Conservation (phyloP, 2,888 invertebrate species). For the Erpobdella octoculata region DNA sequence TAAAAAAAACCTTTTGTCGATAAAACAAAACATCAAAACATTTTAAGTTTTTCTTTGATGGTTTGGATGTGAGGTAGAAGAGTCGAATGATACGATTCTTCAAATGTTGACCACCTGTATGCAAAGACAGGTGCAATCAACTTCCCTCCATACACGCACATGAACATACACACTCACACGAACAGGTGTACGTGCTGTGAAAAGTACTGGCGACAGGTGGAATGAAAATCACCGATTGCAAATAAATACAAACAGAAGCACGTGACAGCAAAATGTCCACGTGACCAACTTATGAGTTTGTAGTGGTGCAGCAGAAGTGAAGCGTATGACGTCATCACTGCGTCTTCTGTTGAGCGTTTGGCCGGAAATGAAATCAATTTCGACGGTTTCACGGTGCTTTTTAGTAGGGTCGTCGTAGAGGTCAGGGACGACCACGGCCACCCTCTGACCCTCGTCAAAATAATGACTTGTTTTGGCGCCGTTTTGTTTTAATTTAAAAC, state of each 20-base stretch:
- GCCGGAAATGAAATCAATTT: slow-evolving; percentile 18
- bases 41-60: too few species aligned
- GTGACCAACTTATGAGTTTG: background rate
- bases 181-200: background rate
- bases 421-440: background rate
- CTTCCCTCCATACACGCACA: background rate
- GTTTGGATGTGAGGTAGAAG: too few species aligned
- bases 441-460: background rate
- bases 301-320: background rate
- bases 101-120: too few species aligned
- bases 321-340: slow-evolving; percentile 11
- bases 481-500: background rate
- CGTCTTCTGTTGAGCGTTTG: slow-evolving; percentile 12
- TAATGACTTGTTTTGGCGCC: background rate
- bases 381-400: slow-evolving; percentile 6
- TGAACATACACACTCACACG: background rate
- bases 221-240: background rate
- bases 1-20: too few species aligned
- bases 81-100: too few species aligned
- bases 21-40: too few species aligned
- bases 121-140: background rate
- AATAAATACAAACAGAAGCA: too few species aligned
- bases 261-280: too few species aligned
- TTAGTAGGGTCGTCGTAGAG: slow-evolving; percentile 1
- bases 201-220: background rate